Evolutionary conservation across 2,888 invertebrate species (phyloP), one percentile per base, ranked within the genome.

Genomic region (Halictus ligatus): DNA sequence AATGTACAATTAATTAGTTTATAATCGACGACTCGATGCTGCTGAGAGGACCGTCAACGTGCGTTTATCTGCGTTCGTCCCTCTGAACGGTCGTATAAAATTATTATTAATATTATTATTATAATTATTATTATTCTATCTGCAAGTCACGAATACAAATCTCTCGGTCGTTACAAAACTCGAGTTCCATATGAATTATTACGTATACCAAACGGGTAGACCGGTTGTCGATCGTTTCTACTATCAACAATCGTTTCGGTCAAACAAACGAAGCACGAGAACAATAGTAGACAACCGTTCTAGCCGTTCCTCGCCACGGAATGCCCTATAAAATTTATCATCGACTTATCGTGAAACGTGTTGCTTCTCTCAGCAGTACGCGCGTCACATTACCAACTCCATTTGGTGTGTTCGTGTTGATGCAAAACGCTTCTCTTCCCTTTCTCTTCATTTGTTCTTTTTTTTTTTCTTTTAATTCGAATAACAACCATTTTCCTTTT

Each of bases 401-500:
- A 75, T 90, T 89, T 86, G 87, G 86, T 86, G 86, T 87, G 85
- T 89, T 78, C 60, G 46, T 77, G 78, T 88, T 82, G 90, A 93
- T 94, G 94, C 94, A 93, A 94, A 94, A 94, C 93, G 93, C 91
- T 94, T 92, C 87, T 92, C 85, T 75, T 75, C 48, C 74, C 80
- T 84, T 81, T 73, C 58, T 83, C 64, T 87, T 75, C 67, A 67
- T 82, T 78, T 35, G 35, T 35, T 35, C 5, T 76, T 75, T 60
- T 78, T 75, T 60, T 78, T 58, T 54, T 58, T 48, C 46, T 89
- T 92, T 91, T 92, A 92, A 92, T 92, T 93, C 91, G 92, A 93
- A 93, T 93, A 94, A 94, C 94, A 94, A 94, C 92, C 93, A 93
- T 93, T 91, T 88, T 88, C 50, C 64, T 84, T 86, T 91, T 89